Conservation (phyloP, 2,888 invertebrate species). For the Rhimphoctona megacephalus region DNA sequence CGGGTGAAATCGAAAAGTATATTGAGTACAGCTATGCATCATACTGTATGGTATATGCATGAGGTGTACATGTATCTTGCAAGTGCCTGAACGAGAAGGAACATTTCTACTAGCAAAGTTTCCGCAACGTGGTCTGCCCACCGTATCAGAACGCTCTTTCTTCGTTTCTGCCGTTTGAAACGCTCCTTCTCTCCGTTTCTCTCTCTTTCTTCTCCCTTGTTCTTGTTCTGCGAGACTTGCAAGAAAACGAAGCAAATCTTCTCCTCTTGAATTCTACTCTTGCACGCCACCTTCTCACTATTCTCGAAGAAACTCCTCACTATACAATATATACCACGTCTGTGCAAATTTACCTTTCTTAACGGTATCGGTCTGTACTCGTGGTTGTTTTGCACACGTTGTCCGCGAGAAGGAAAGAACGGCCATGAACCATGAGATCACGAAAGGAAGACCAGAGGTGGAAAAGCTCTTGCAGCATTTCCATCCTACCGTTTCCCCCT, state of each 20-base stretch:
- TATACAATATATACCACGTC: constrained; percentile 44
- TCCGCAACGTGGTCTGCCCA: constrained; percentile 51
- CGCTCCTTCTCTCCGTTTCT: not conserved
- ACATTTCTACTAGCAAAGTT: constrained; percentile 61
- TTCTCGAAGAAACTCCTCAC: constrained; percentile 48
- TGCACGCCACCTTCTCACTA: constrained; percentile 4
- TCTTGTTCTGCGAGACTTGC: constrained; percentile 26
- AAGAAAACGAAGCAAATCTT: constrained; percentile 46
- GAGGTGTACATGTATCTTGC: constrained; percentile 45
- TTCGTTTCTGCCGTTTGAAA: not conserved
- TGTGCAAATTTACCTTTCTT: constrained; percentile 66
- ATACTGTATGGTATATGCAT: constrained; percentile 10
- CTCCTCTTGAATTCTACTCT: constrained; percentile 51
- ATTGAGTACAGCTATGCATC: constrained; percentile 23
- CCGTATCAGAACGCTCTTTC: constrained; percentile 11
- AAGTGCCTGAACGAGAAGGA: constrained; percentile 48
- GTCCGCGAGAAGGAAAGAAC: constrained; percentile 48
- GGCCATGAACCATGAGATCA: constrained; percentile 36
- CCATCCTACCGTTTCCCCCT: constrained; percentile 33
- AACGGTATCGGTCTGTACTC: constrained; percentile 62
- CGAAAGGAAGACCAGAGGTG: constrained; percentile 32
- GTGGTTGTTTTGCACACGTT: constrained; percentile 53
- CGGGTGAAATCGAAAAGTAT: constrained; percentile 33
- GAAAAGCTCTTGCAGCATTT: constrained; percentile 39
- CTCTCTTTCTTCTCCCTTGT: constrained; percentile 15